These are phyloP conservation scores for Heliocidaris erythrogramma DNA, from an alignment of 35 echinoderm and acorn worm genomes.

Conservation along the genomic window DNA sequence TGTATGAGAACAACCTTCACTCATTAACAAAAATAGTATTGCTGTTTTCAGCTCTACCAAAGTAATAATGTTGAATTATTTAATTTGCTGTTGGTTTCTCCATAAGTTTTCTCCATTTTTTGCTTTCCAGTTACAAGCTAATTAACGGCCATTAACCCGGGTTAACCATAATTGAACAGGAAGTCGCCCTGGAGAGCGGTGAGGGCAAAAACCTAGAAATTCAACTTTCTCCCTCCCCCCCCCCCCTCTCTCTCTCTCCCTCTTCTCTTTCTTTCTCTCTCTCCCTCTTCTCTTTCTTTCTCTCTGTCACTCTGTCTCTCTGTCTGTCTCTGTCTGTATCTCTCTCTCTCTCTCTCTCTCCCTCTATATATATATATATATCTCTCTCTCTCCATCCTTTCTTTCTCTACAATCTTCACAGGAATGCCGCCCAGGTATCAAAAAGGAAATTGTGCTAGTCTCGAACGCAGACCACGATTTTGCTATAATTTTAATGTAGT, in stretches of 20 bases:
- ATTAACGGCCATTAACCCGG: not conserved
- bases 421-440: not conserved
- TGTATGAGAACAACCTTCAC: no score
- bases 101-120: not conserved
- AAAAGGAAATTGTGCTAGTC: not conserved
- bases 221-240: not conserved
- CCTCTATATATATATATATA: no score
- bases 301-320: not conserved
- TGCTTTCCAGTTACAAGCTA: not conserved
- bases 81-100: no score
- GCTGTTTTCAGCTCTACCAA: no score
- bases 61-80: no score
- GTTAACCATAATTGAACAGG: constrained; percentile 10
- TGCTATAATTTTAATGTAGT: not conserved
- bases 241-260: not conserved
- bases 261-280: not conserved
- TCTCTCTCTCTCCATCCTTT: no score
- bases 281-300: no score
- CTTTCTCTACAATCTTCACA: not conserved
- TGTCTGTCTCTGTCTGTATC: not conserved
- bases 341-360: no score
- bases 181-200: not conserved
- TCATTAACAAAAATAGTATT: no score
- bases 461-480: not conserved
- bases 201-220: not conserved